Conservation (phyloP, 2,113 vertebrate genomes). For the Mugil cephalus region DNA sequence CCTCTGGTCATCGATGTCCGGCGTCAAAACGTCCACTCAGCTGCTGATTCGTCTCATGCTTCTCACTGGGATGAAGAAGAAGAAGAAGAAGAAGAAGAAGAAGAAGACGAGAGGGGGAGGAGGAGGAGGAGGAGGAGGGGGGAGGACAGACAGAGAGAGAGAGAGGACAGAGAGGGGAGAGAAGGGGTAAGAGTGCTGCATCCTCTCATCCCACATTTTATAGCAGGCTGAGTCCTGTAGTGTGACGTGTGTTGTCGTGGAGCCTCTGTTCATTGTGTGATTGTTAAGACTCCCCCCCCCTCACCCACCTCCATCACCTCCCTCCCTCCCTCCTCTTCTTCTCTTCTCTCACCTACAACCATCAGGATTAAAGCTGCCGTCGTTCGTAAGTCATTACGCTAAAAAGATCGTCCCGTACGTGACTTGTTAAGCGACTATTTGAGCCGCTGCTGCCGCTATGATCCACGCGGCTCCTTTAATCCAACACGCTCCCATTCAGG, state of each 20-base stretch:
- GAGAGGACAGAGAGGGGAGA: slow-evolving; percentile 46
- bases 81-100: slow-evolving; percentile 6
- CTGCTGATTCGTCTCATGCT: slow-evolving; percentile 66
- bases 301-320: not conserved
- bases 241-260: slow-evolving; percentile 87
- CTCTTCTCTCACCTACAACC: slow-evolving; percentile 7
- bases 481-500: slow-evolving; percentile 68
- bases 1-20: slow-evolving; percentile 48
- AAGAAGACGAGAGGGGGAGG: slow-evolving; percentile 19
- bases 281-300: slow-evolving; percentile 29
- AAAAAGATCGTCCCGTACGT: slow-evolving; percentile 12
- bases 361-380: slow-evolving; percentile 4
- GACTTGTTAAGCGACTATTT: slow-evolving; percentile 55
- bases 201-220: slow-evolving; percentile 84
- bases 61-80: slow-evolving; percentile 50
- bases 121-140: slow-evolving; percentile 12
- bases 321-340: not conserved
- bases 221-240: slow-evolving; percentile 87
- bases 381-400: slow-evolving; percentile 13
- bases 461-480: slow-evolving; percentile 72
- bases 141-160: slow-evolving; percentile 26
- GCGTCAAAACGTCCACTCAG: slow-evolving; percentile 61
- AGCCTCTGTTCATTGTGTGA: slow-evolving; percentile 68
- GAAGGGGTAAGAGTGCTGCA: slow-evolving; percentile 62
- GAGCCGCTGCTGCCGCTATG: slow-evolving; percentile 70